Evolutionary conservation across 1,140 invertebrate genomes (phyloP).

Genomic region (Drosophila pseudoananassae): DNA sequence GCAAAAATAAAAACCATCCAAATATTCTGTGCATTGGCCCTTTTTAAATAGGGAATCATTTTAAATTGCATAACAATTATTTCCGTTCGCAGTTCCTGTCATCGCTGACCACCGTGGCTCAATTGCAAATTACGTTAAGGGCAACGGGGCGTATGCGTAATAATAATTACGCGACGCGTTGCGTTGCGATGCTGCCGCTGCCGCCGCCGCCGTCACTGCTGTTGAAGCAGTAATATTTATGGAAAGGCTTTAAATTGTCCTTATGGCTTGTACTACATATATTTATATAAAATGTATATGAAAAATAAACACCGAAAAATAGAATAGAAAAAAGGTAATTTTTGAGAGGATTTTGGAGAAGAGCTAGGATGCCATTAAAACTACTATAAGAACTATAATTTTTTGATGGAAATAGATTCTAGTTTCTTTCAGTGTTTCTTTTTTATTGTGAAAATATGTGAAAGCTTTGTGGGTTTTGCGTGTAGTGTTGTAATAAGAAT

Average conservation of each 20-base stretch:
- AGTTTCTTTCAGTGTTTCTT: too few species aligned
- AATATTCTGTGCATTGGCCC: not conserved
- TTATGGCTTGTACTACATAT: slow-evolving; percentile 36
- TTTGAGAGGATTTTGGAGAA: too few species aligned
- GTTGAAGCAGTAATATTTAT: slow-evolving; percentile 58
- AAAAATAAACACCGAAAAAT: not conserved
- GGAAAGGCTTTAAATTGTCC: slow-evolving; percentile 58
- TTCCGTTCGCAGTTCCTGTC: slow-evolving; percentile 40
- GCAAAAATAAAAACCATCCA: not conserved
- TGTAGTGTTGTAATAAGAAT: slow-evolving; percentile 31
- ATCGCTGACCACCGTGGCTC: slow-evolving; percentile 37
- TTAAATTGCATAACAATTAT: slow-evolving; percentile 48
- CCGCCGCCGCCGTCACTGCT: not conserved
- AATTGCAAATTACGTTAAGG: slow-evolving; percentile 33
- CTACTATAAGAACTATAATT: too few species aligned
- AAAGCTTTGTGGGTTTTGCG: slow-evolving; percentile 8
- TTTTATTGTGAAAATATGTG: too few species aligned
- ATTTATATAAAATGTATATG: slow-evolving; percentile 28
- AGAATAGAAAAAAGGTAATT: not conserved
- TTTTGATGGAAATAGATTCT: too few species aligned
- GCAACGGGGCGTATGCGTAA: slow-evolving; percentile 67
- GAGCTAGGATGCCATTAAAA: too few species aligned
- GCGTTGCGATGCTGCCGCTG: not conserved
- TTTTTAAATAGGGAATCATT: slow-evolving; percentile 39
- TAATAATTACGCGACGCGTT: slow-evolving; percentile 68